phyloP scores from a whole-genome alignment of 1,140 invertebrate species.

The Brachionus paranguensis region DNA sequence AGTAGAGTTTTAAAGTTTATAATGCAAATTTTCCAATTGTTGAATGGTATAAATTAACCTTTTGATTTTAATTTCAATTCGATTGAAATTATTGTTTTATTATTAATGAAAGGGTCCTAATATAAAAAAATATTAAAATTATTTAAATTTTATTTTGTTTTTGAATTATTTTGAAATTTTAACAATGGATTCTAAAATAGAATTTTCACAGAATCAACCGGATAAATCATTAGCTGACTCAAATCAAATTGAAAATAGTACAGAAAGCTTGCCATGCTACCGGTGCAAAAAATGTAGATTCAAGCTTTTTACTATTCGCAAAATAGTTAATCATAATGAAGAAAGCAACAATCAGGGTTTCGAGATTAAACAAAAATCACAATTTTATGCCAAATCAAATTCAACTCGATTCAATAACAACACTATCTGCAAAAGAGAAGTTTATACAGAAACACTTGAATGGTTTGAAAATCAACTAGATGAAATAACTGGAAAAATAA shows the following conservation, averaged over 20 bases:
- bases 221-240: not conserved
- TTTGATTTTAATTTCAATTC: no score
- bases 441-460: conserved; percentile 6
- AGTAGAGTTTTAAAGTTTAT: no score
- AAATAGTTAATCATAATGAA: not conserved
- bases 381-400: conserved; percentile 23
- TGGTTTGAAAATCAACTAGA: conserved; percentile 13
- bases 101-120: no score
- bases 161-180: no score
- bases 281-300: conserved; percentile 22
- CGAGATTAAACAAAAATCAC: not conserved
- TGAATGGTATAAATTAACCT: no score
- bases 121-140: no score
- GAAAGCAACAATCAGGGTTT: not conserved
- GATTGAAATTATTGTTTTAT: no score
- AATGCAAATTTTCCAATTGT: no score
- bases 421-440: not conserved
- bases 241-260: not conserved
- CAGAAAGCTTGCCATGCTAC: not conserved
- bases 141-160: no score
- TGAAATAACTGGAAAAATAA: conserved; percentile 24
- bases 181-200: not conserved
- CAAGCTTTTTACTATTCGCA: not conserved
- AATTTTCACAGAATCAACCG: not conserved
- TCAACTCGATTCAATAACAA: not conserved